Conservation (phyloP, 2,888 invertebrate genomes). For the Frankliniella intonsa region DNA sequence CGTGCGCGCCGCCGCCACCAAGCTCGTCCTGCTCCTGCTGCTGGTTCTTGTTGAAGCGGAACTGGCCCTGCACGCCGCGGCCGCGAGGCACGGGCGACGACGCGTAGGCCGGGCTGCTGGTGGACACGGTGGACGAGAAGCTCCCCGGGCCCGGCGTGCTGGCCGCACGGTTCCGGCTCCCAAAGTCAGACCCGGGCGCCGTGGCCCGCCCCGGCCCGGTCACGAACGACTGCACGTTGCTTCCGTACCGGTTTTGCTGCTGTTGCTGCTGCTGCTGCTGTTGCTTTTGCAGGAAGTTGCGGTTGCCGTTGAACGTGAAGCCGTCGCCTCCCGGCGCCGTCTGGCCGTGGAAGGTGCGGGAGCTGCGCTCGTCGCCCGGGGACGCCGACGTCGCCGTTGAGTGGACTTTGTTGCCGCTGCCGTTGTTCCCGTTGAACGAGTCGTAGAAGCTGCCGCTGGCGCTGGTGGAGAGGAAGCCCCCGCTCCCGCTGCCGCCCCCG, state of each 20-base stretch:
- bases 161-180: not conserved
- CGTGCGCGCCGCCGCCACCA: not conserved
- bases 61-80: slow-evolving; percentile 10
- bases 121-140: not conserved
- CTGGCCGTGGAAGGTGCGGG: slow-evolving; percentile 14
- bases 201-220: slow-evolving; percentile 23
- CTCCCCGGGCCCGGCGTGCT: not conserved
- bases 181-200: slow-evolving; percentile 12
- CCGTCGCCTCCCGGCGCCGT: not conserved
- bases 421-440: slow-evolving; percentile 30
- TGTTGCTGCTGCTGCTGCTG: not conserved
- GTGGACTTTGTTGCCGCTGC: slow-evolving; percentile 41
- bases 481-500: not conserved
- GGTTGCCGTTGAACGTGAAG: slow-evolving; percentile 18
- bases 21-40: not conserved
- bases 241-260: not conserved
- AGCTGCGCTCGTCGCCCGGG: slow-evolving; percentile 27
- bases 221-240: slow-evolving; percentile 8
- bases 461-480: slow-evolving; percentile 2
- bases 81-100: slow-evolving; percentile 5
- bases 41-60: slow-evolving; percentile 18
- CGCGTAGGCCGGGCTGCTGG: not conserved
- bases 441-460: slow-evolving; percentile 10
- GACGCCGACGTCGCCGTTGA: slow-evolving; percentile 33
- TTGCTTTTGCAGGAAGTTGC: slow-evolving; percentile 16